These are phyloP conservation scores for Condylura cristata DNA, from an alignment of 2,113 vertebrate species.

Conservation along the genomic window DNA sequence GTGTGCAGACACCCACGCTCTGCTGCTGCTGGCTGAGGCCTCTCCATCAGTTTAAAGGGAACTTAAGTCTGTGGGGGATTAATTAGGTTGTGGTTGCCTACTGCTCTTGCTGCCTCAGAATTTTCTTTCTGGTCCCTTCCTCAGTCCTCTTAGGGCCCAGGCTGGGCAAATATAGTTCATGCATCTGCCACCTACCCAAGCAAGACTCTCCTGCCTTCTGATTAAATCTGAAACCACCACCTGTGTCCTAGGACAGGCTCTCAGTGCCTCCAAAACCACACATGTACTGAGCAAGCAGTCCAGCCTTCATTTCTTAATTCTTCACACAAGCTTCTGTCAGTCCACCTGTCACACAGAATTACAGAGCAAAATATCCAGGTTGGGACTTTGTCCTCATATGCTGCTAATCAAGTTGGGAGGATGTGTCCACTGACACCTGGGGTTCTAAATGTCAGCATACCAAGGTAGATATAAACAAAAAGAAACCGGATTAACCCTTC, in stretches of 20 bases:
- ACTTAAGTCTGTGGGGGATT: background rate
- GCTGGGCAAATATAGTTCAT: conserved; percentile 44
- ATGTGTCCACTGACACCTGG: background rate
- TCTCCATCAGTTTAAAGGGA: background rate
- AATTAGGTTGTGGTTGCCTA: background rate
- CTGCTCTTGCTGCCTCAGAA: background rate
- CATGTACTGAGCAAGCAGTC: background rate
- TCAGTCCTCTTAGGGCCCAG: background rate
- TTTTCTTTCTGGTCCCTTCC: background rate
- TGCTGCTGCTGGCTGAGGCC: background rate
- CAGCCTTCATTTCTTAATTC: conserved; percentile 4
- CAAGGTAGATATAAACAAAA: background rate
- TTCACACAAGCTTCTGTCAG: background rate
- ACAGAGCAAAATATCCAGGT: background rate
- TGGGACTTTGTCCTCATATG: background rate
- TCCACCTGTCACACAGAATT: conserved; percentile 11
- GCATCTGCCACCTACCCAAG: conserved; percentile 1
- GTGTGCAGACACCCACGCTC: background rate
- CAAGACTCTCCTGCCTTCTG: conserved; percentile 31
- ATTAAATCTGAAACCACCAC: conserved; percentile 74
- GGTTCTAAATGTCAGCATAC: background rate
- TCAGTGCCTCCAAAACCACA: conserved; percentile 29
- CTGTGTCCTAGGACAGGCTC: conserved; percentile 44
- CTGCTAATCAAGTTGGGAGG: background rate
- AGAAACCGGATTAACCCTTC: background rate